Conservation (phyloP, 2,888 invertebrate genomes). For the Watsonalla cultraria region DNA sequence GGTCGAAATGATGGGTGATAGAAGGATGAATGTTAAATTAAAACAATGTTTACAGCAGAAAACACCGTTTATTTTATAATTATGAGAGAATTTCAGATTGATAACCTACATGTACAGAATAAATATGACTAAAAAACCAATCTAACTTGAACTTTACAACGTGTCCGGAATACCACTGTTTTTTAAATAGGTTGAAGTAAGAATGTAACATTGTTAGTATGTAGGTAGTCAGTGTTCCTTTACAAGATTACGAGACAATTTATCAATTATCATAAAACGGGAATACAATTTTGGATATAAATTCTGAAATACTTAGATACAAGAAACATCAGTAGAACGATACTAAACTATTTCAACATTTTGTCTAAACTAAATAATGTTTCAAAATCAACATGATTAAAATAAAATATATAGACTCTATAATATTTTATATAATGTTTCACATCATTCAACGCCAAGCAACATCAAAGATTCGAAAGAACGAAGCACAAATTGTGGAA, state of each 20-base stretch:
- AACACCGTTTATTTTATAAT: conserved; percentile 81
- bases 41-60: conserved; percentile 69
- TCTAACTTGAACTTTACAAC: conserved; percentile 74
- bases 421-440: conserved; percentile 58
- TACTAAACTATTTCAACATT: conserved; percentile 72
- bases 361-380: conserved; percentile 64
- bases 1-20: no score
- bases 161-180: conserved; percentile 61
- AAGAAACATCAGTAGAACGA: conserved; percentile 61
- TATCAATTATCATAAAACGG: conserved; percentile 44
- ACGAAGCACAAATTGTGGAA: conserved; percentile 63
- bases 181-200: conserved; percentile 34
- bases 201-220: conserved; percentile 42
- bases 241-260: conserved; percentile 68
- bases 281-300: conserved; percentile 63
- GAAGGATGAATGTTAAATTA: conserved; percentile 1
- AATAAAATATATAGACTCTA: conserved; percentile 60
- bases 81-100: conserved; percentile 80
- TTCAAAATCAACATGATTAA: conserved; percentile 65
- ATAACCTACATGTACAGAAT: conserved; percentile 77
- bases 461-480: conserved; percentile 68
- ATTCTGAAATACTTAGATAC: conserved; percentile 61
- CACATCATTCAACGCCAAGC: conserved; percentile 72
- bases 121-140: conserved; percentile 75
- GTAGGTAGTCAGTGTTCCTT: conserved; percentile 55